Conservation (phyloP, 1,140 invertebrate species). For the Nautilus pompilius region DNA sequence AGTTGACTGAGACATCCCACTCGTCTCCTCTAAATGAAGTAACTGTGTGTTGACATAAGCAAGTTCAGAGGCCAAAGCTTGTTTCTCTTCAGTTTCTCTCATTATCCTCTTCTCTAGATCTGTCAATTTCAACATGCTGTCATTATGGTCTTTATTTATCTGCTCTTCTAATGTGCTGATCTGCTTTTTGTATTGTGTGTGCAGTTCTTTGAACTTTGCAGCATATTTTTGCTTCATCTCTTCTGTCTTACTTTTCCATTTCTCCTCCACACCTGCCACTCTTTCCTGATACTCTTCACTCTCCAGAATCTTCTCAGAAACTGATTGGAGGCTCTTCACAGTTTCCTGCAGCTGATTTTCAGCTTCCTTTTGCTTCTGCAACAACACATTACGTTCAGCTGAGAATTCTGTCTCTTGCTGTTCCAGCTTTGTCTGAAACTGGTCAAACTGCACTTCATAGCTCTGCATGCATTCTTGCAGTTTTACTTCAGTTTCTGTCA, state of each 20-base stretch:
- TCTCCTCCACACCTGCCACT: slow-evolving; percentile 35
- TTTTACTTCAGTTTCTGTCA: slow-evolving; percentile 36
- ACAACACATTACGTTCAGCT: slow-evolving; percentile 37
- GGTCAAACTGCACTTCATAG: slow-evolving; percentile 46
- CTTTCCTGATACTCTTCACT: slow-evolving; percentile 39
- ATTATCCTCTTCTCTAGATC: slow-evolving; percentile 12
- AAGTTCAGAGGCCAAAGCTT: slow-evolving; percentile 34
- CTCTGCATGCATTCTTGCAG: slow-evolving; percentile 40
- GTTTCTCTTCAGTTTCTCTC: slow-evolving; percentile 25
- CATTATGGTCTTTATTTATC: slow-evolving; percentile 18
- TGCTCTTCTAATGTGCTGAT: slow-evolving; percentile 14
- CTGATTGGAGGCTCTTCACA: slow-evolving; percentile 26
- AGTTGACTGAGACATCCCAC: slow-evolving; percentile 22
- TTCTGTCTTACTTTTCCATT: slow-evolving; percentile 35
- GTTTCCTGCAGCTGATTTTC: slow-evolving; percentile 21
- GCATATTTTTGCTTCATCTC: slow-evolving; percentile 44
- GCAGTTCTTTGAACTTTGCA: slow-evolving; percentile 38
- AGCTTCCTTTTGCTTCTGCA: slow-evolving; percentile 31
- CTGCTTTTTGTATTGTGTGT: slow-evolving; percentile 24
- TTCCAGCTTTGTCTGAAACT: slow-evolving; percentile 40
- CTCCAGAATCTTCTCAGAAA: slow-evolving; percentile 23
- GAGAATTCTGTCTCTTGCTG: slow-evolving; percentile 24
- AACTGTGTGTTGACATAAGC: slow-evolving; percentile 41
- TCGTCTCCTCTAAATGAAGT: slow-evolving; percentile 35
- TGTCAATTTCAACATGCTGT: slow-evolving; percentile 5